phyloP scores from a whole-genome alignment of 2,113 vertebrate genomes.

The Silurus asotus region DNA sequence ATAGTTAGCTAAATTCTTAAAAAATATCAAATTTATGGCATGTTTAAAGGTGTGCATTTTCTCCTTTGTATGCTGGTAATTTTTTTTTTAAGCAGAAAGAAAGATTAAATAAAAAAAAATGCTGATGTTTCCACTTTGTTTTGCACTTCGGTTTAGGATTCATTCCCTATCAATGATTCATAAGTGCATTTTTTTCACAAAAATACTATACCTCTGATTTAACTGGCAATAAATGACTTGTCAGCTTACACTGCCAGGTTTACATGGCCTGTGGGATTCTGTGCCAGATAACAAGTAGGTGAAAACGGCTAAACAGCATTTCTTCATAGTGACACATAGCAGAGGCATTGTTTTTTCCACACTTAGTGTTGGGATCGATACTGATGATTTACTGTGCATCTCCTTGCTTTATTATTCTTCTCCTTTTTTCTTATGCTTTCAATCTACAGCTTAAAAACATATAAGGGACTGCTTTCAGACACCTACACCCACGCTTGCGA shows the following conservation, averaged over 20 bases:
- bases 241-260: neutral
- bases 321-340: slow-evolving; percentile 9
- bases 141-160: neutral
- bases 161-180: neutral
- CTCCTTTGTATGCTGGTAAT: neutral
- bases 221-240: neutral
- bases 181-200: neutral
- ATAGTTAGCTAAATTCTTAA: neutral
- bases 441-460: neutral
- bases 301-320: slow-evolving; percentile 3
- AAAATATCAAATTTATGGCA: neutral
- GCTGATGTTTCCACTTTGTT: neutral
- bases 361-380: slow-evolving; percentile 23
- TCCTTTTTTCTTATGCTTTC: neutral
- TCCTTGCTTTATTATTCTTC: neutral
- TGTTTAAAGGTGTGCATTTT: neutral
- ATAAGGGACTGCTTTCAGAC: neutral
- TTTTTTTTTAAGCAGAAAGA: neutral
- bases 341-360: slow-evolving; percentile 29
- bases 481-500: neutral
- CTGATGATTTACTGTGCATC: slow-evolving; percentile 25
- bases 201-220: neutral
- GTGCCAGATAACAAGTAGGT: slow-evolving; percentile 14
- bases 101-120: neutral
- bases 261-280: neutral